Base-by-base conservation (phyloP, 2,888 invertebrate genomes). In the Sipha maydis region DNA sequence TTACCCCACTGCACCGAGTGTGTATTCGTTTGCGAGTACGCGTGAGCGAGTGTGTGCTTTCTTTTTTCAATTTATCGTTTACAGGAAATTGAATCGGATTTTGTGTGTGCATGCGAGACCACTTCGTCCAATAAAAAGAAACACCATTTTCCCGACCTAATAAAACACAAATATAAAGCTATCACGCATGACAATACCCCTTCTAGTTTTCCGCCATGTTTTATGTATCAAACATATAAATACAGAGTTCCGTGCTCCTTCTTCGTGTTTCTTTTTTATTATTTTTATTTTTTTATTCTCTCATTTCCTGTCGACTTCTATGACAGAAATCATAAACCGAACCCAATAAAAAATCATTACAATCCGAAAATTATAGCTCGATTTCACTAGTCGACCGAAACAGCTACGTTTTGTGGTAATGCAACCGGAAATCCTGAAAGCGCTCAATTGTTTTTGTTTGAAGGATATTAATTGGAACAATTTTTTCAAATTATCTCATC, bases 61-160 rank as follows among this genome's bases (percentile, higher is more conserved):
- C 85, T 83, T 85, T 90, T 89, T 90, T 90, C 89, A 90, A 90
- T 89, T 90, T 89, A 89, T 85, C 90, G 89, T 89, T 89, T 89
- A 90, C 89, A 89, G 89, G 89, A 90, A 90, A 90, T 90, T 90
- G 89, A 90, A 90, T 88, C 86, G 86, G 80, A 88, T 88, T 80
- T 88, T 61, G 86, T 80, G 71, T 86, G 54, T 85, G 61, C 86
- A 86, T 71, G 78, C 85, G 78, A 85, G 78, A 85, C 85, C 86
- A 86, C 86, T 86, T 61, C 86, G 86, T 21, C 86, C 79, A 86
- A 79, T 79, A 86, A 86, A 79, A 86, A 80, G 86, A 86, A 86
- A 79, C 86, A 71, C 86, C 79, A 86, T 86, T 86, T 86, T 86
- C 78, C 69, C 86, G 56, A 71, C 79, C 79, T 79, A 86, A 86